phyloP scores from a whole-genome alignment of 2,888 invertebrate genomes.

The Alentia gelatinosa region DNA sequence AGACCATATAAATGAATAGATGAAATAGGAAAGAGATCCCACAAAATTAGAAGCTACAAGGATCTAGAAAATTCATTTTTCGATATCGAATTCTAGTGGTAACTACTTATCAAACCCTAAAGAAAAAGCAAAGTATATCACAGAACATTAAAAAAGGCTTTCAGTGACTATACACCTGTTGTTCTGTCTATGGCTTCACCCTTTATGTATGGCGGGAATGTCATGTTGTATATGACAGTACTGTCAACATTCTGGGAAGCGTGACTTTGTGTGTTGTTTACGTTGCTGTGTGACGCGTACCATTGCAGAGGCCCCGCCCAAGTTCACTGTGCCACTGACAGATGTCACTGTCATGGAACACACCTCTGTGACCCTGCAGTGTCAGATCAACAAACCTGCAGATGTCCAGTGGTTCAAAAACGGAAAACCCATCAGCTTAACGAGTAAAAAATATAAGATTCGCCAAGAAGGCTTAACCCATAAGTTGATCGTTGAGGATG shows the following conservation, averaged over 20 bases:
- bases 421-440: slow-evolving; percentile 69
- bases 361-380: slow-evolving; percentile 73
- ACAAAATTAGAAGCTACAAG: too few species aligned
- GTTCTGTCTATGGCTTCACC: too few species aligned
- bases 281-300: not conserved
- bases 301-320: slow-evolving; percentile 65
- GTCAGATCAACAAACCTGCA: slow-evolving; percentile 73
- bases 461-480: not conserved
- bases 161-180: too few species aligned
- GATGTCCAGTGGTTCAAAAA: slow-evolving; percentile 76
- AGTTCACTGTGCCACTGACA: slow-evolving; percentile 73
- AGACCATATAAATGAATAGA: too few species aligned
- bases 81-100: too few species aligned
- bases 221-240: not conserved
- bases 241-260: not conserved
- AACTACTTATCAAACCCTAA: too few species aligned
- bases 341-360: slow-evolving; percentile 73
- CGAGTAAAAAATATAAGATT: slow-evolving; percentile 57
- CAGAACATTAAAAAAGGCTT: too few species aligned
- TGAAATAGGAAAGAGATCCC: too few species aligned
- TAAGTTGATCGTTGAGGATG: slow-evolving; percentile 46
- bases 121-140: too few species aligned
- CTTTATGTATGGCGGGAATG: too few species aligned
- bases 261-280: not conserved
- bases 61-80: too few species aligned